Conservation (phyloP, 2,113 vertebrate genomes). For the Arvicanthis niloticus region DNA sequence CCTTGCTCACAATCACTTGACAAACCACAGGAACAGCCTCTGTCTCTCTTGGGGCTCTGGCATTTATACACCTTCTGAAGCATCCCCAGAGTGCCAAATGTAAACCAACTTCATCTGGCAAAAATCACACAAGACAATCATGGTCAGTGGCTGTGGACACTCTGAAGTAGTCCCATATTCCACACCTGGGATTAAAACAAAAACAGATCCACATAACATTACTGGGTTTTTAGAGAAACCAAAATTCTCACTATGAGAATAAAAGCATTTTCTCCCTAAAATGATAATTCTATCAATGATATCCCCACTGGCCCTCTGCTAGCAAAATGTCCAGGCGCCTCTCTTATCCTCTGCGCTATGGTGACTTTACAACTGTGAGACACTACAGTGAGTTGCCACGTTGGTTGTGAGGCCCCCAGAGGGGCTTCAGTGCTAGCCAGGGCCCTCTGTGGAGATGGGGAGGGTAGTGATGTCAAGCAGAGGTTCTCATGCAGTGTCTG, state of each 20-base stretch:
- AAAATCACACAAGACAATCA: no score
- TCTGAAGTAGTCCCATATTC: no score
- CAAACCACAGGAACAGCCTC: no score
- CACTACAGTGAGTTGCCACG: neutral
- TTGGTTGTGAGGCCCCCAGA: slow-evolving; percentile 15
- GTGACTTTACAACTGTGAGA: slow-evolving; percentile 9
- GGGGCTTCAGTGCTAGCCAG: neutral
- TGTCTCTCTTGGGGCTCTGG: no score
- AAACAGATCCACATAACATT: no score
- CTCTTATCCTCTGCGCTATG: slow-evolving; percentile 40
- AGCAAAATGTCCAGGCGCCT: slow-evolving; percentile 58
- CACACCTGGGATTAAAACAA: no score
- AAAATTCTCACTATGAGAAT: neutral
- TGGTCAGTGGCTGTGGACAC: no score
- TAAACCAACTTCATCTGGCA: no score
- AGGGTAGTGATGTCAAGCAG: neutral
- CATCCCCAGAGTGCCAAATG: no score
- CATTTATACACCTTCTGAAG: no score
- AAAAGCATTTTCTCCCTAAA: slow-evolving; percentile 74
- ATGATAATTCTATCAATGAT: slow-evolving; percentile 72
- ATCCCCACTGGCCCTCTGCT: slow-evolving; percentile 52
- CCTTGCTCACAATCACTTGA: no score
- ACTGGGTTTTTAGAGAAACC: no score
- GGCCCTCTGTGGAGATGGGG: neutral
- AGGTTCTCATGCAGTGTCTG: neutral